Conservation (phyloP, 2,797 vertebrate species). For the Darevskia mixta region DNA sequence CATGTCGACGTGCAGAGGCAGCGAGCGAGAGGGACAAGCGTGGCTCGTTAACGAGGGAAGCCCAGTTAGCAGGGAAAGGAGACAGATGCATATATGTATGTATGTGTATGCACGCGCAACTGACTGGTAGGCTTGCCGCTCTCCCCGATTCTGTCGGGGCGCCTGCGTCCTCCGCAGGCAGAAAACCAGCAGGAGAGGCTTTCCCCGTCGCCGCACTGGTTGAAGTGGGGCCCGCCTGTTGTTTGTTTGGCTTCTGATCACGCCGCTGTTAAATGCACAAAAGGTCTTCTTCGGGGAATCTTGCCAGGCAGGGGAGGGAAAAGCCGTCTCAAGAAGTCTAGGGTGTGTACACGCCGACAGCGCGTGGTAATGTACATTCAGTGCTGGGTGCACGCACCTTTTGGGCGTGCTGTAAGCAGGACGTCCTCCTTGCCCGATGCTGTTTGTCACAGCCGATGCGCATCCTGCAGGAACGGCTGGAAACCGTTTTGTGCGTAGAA, state of each 20-base stretch:
- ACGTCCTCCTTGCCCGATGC: no score
- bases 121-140: neutral
- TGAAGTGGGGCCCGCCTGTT: neutral
- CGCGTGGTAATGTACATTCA: no score
- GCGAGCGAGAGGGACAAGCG: neutral
- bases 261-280: neutral
- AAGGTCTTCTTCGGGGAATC: no score
- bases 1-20: slow-evolving; percentile 27
- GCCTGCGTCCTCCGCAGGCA: neutral
- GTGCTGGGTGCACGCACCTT: no score
- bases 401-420: no score
- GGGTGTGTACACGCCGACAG: no score
- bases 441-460: no score
- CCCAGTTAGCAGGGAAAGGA: neutral
- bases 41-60: no score
- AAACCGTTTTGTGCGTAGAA: no score
- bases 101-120: neutral
- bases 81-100: neutral
- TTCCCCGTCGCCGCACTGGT: neutral
- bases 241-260: no score
- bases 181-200: neutral
- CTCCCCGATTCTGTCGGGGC: neutral
- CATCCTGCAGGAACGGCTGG: no score
- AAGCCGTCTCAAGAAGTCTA: no score
- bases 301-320: neutral